Percentiles rank a stretch among this genome's conserved stretches.
phyloP scores from a whole-genome alignment of 2,888 invertebrate species.

The Cerastis leucographa region DNA sequence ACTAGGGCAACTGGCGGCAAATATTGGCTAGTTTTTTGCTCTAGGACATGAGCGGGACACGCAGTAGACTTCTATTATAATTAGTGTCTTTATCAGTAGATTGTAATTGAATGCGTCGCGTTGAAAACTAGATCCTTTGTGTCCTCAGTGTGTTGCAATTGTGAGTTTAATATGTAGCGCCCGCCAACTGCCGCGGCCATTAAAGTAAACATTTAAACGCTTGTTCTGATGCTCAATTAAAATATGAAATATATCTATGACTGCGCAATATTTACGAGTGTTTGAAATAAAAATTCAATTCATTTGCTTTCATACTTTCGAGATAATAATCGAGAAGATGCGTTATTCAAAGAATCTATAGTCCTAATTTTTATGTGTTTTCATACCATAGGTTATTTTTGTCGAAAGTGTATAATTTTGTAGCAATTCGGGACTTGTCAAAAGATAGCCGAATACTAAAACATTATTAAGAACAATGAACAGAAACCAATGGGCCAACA shows the following conservation, averaged over 20 bases:
- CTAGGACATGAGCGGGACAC: slow-evolving; percentile 72
- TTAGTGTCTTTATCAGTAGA: slow-evolving; percentile 84
- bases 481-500: slow-evolving; percentile 69
- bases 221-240: slow-evolving; percentile 42
- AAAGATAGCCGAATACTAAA: slow-evolving; percentile 52
- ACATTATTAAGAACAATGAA: slow-evolving; percentile 66
- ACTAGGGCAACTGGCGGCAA: slow-evolving; percentile 79
- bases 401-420: slow-evolving; percentile 31
- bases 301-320: slow-evolving; percentile 24
- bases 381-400: slow-evolving; percentile 33
- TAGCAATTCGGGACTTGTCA: slow-evolving; percentile 26
- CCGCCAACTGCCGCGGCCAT: slow-evolving; percentile 52
- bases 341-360: slow-evolving; percentile 26
- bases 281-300: slow-evolving; percentile 20
- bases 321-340: slow-evolving; percentile 24
- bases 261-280: slow-evolving; percentile 10
- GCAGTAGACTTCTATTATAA: slow-evolving; percentile 82
- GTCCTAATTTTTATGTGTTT: slow-evolving; percentile 26
- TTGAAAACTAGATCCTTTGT: slow-evolving; percentile 77
- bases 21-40: slow-evolving; percentile 81
- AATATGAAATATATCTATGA: slow-evolving; percentile 44
- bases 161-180: slow-evolving; percentile 52
- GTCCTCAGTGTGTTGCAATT: slow-evolving; percentile 64
- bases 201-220: slow-evolving; percentile 56
- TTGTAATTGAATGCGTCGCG: slow-evolving; percentile 80